Conservation (phyloP, 1,140 invertebrate species). For the fruit fly (Drosophila melanogaster) region DNA sequence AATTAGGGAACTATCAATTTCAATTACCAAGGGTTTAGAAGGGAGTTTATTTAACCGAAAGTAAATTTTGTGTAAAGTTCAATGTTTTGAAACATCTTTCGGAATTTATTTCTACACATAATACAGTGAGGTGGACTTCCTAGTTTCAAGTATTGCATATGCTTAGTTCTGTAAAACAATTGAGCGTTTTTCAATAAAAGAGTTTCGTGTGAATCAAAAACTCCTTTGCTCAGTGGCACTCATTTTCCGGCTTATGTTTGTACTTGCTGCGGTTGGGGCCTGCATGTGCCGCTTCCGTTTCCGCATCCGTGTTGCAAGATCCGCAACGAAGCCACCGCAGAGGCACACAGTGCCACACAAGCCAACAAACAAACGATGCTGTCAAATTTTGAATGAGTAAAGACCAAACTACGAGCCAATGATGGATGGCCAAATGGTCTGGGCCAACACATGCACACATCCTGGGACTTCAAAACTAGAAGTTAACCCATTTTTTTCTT, state of each 20-base stretch:
- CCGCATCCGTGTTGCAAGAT: conserved; percentile 59
- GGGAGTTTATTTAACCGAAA: not conserved
- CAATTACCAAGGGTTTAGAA: conserved; percentile 9
- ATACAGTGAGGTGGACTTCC: no score
- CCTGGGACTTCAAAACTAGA: conserved; percentile 15
- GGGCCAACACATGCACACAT: conserved; percentile 33
- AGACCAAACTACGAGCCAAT: conserved; percentile 78
- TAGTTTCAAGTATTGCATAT: no score
- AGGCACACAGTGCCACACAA: conserved; percentile 12
- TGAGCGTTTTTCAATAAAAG: not conserved
- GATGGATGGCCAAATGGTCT: conserved; percentile 74
- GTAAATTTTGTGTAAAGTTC: not conserved
- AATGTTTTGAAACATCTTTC: not conserved
- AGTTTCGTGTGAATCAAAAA: conserved; percentile 4
- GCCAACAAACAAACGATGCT: conserved; percentile 66
- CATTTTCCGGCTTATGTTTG: conserved; percentile 40
- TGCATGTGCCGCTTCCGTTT: conserved; percentile 80
- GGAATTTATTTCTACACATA: no score
- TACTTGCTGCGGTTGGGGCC: conserved; percentile 59
- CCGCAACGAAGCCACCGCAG: conserved; percentile 49
- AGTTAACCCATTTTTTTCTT: conserved; percentile 43
- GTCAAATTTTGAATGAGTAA: conserved; percentile 83
- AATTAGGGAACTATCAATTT: conserved; percentile 37
- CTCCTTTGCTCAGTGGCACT: conserved; percentile 4
- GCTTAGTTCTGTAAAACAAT: not conserved